Percentiles rank a stretch among this genome's conserved stretches.
These are phyloP conservation scores for Stenoptilia bipunctidactyla DNA, from an alignment of 2,888 invertebrate species.

Conservation along the genomic window DNA sequence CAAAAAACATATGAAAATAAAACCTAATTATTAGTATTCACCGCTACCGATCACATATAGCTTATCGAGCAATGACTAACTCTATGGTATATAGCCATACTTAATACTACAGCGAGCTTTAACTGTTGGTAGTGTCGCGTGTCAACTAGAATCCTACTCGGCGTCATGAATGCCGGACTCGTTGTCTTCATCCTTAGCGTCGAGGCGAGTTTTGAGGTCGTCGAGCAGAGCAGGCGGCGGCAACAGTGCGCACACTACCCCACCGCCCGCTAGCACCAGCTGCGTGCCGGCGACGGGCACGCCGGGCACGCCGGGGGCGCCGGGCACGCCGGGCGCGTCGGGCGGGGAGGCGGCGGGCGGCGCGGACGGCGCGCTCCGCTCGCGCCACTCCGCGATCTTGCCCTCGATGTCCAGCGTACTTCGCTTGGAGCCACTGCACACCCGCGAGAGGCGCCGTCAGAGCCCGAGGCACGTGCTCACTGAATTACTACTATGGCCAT, in stretches of 20 bases:
- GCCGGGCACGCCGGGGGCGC: slow-evolving; percentile 7
- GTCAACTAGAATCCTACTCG: too few species aligned
- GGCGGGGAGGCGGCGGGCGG: slow-evolving; percentile 11
- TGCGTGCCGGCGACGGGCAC: slow-evolving; percentile 19
- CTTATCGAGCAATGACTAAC: too few species aligned
- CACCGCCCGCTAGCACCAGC: slow-evolving; percentile 40
- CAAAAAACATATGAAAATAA: too few species aligned
- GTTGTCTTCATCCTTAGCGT: slow-evolving; percentile 58
- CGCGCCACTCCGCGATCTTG: slow-evolving; percentile 61
- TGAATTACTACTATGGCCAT: too few species aligned
- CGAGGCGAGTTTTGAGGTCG: slow-evolving; percentile 54
- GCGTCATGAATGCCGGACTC: slow-evolving; percentile 62
- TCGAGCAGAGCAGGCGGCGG: slow-evolving; percentile 43
- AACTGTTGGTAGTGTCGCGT: too few species aligned
- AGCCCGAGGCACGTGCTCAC: too few species aligned
- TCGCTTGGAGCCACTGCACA: slow-evolving; percentile 53
- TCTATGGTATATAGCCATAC: too few species aligned
- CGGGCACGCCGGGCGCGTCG: slow-evolving; percentile 10
- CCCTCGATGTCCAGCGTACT: slow-evolving; percentile 67
- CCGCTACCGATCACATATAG: too few species aligned
- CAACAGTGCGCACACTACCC: slow-evolving; percentile 48
- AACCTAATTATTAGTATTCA: too few species aligned
- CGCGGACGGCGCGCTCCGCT: slow-evolving; percentile 28
- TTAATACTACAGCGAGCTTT: too few species aligned
- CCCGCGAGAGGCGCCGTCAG: too few species aligned